Evolutionary conservation across 1,140 invertebrate genomes (phyloP).

Genomic region (Vollenhovia emeryi): DNA sequence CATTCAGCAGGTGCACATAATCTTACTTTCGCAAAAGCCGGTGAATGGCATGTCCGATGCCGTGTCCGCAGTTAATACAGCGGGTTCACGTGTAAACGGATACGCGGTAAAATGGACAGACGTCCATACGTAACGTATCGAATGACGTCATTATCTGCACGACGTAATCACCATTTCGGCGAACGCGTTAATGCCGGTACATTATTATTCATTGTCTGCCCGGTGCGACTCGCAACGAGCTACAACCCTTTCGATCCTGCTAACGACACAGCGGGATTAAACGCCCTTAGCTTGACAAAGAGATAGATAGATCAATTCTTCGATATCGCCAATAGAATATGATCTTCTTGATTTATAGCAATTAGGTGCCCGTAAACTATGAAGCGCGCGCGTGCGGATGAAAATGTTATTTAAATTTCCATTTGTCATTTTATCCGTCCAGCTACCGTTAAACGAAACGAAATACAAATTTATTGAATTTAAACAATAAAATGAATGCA

Average conservation of each 20-base stretch:
- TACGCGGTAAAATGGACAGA: constrained; percentile 58
- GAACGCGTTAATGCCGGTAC: constrained; percentile 32
- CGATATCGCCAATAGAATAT: neutral
- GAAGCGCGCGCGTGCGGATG: neutral
- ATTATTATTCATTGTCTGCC: constrained; percentile 54
- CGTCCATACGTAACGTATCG: constrained; percentile 50
- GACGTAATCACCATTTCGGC: constrained; percentile 48
- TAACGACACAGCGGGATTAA: neutral
- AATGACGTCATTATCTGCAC: constrained; percentile 54
- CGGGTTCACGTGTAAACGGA: constrained; percentile 46
- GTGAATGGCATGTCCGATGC: constrained; percentile 15
- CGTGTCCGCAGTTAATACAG: constrained; percentile 24
- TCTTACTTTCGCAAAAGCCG: neutral
- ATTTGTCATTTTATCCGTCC: neutral
- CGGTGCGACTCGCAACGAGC: constrained; percentile 18
- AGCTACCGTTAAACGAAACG: neutral
- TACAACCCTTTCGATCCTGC: constrained; percentile 29
- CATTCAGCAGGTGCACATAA: neutral
- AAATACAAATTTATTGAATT: constrained; percentile 19
- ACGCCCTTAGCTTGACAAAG: constrained; percentile 7
- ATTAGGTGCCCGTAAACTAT: neutral
- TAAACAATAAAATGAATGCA: neutral
- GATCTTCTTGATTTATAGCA: neutral
- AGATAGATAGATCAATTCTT: neutral
- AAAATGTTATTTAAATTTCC: neutral